Evolutionary conservation across 2,113 vertebrate genomes (phyloP).

Genomic region (Anoura caudifer): DNA sequence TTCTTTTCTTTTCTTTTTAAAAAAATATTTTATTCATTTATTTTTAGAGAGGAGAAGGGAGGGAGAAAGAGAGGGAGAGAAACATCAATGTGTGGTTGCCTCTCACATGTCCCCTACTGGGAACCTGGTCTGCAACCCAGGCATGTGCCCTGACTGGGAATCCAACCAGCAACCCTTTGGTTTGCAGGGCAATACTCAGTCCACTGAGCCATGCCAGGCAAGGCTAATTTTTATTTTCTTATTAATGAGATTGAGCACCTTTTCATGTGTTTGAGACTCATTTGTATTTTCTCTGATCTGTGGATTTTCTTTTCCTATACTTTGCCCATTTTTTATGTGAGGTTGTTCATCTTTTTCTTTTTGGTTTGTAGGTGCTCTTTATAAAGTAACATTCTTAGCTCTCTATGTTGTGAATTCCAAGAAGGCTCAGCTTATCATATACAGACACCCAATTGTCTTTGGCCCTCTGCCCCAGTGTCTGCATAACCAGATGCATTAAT

Average conservation of each 20-base stretch:
- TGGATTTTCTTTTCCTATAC: slow-evolving; percentile 1
- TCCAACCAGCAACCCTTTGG: no score
- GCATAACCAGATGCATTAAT: background rate
- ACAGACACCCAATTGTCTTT: background rate
- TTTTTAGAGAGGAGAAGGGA: no score
- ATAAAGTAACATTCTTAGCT: background rate
- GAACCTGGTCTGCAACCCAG: no score
- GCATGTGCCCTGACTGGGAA: no score
- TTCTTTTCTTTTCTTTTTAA: slow-evolving; percentile 5
- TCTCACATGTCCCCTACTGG: no score
- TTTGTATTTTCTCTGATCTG: background rate
- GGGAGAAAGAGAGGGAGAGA: no score
- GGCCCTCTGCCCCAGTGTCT: background rate
- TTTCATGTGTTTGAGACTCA: background rate
- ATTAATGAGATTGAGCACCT: background rate
- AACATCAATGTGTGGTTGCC: no score
- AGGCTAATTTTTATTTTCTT: background rate
- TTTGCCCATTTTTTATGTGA: background rate
- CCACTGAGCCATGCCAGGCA: no score
- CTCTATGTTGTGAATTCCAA: background rate
- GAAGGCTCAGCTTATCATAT: background rate
- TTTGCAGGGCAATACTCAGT: no score
- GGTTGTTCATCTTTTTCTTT: background rate
- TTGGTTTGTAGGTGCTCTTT: background rate
- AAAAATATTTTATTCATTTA: no score